These are phyloP conservation scores for Hystrix brachyura DNA, from an alignment of 2,113 vertebrate genomes.

Conservation along the genomic window DNA sequence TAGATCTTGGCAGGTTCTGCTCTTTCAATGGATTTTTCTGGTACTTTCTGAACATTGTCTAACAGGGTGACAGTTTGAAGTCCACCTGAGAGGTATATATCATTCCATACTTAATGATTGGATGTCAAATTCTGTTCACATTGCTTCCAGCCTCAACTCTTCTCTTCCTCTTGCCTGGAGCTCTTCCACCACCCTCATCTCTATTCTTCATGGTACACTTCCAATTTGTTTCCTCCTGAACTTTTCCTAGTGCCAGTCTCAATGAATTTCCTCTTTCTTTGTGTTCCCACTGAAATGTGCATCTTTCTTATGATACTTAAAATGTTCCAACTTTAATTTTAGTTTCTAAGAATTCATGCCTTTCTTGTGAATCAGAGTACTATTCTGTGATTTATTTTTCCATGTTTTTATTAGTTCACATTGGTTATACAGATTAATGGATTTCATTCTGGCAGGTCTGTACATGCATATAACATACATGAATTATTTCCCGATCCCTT, in stretches of 20 bases:
- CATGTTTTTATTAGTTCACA: background rate
- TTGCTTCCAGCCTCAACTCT: background rate
- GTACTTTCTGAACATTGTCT: background rate
- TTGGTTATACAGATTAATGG: background rate
- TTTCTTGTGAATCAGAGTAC: background rate
- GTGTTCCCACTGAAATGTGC: background rate
- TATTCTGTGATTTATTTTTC: background rate
- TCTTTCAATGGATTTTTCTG: background rate
- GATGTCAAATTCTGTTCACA: background rate
- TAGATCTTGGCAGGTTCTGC: background rate
- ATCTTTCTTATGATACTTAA: background rate
- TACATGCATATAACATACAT: background rate
- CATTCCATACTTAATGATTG: background rate
- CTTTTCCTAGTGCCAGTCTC: background rate
- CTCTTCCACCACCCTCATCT: no score
- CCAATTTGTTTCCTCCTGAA: background rate
- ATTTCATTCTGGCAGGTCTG: background rate
- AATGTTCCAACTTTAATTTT: background rate
- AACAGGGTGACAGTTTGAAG: background rate
- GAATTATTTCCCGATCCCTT: background rate
- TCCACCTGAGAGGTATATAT: background rate
- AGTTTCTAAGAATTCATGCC: background rate
- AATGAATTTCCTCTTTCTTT: background rate
- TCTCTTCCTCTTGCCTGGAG: background rate
- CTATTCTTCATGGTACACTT: background rate